These are phyloP conservation scores for Urosaurus nigricauda DNA, from an alignment of 2,797 vertebrate species.

Conservation along the genomic window DNA sequence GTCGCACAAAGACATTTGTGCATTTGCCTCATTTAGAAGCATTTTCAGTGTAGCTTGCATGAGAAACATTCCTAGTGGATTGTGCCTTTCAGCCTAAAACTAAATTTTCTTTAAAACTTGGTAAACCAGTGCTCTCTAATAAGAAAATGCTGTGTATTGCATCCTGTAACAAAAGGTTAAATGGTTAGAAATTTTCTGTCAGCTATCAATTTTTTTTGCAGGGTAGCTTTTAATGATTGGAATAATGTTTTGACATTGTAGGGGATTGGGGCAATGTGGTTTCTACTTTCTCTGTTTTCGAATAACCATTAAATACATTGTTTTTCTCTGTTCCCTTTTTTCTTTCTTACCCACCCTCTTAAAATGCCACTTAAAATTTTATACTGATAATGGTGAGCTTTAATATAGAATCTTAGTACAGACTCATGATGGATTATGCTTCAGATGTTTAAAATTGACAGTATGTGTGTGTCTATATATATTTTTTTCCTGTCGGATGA, in stretches of 20 bases:
- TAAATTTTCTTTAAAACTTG: conserved; percentile 60
- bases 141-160: conserved; percentile 76
- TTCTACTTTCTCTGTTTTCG: conserved; percentile 62
- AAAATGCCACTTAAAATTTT: conserved; percentile 70
- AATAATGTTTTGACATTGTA: conserved; percentile 76
- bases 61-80: conserved; percentile 19
- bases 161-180: conserved; percentile 82
- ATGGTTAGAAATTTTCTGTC: conserved; percentile 73
- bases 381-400: conserved; percentile 87
- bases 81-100: conserved; percentile 47
- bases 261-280: conserved; percentile 64
- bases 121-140: conserved; percentile 76
- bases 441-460: conserved; percentile 84
- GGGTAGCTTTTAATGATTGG: conserved; percentile 60
- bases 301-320: conserved; percentile 68
- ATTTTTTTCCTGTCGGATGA: conserved; percentile 74
- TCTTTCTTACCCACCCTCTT: conserved; percentile 74
- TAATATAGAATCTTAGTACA: conserved; percentile 86
- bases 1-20: not conserved
- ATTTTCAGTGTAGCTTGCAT: conserved; percentile 6
- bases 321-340: conserved; percentile 72
- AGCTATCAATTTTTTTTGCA: conserved; percentile 51
- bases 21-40: not conserved
- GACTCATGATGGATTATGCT: conserved; percentile 85
- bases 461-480: conserved; percentile 60